Evolutionary conservation across 2,888 invertebrate species (phyloP).

Genomic region (Pyrochroa serraticornis): DNA sequence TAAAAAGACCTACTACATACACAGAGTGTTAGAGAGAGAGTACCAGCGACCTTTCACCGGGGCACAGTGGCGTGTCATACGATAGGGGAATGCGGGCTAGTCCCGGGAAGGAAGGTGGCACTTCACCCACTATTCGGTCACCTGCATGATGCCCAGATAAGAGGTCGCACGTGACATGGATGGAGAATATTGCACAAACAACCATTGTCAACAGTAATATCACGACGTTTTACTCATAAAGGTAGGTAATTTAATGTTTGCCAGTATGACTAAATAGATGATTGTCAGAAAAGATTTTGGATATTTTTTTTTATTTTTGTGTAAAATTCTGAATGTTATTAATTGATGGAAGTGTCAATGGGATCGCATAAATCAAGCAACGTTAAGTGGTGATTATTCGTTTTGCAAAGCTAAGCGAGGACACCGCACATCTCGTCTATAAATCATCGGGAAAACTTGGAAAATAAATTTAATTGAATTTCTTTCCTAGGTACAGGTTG

Average conservation of each 20-base stretch:
- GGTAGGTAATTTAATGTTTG: no score
- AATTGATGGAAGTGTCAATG: neutral
- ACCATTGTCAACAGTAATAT: no score
- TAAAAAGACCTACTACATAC: slow-evolving; percentile 34
- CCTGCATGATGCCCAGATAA: slow-evolving; percentile 36
- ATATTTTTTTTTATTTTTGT: slow-evolving; percentile 3
- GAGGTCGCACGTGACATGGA: slow-evolving; percentile 18
- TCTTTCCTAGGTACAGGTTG: slow-evolving; percentile 23
- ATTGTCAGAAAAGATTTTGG: neutral
- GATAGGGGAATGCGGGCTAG: slow-evolving; percentile 44
- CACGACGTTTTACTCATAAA: no score
- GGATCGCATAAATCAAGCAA: slow-evolving; percentile 17
- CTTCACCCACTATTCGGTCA: slow-evolving; percentile 36
- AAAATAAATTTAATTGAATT: slow-evolving; percentile 29
- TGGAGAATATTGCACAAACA: no score
- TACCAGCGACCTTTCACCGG: slow-evolving; percentile 39
- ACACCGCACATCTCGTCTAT: slow-evolving; percentile 22
- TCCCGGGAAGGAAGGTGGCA: slow-evolving; percentile 29
- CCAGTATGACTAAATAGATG: no score
- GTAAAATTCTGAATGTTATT: slow-evolving; percentile 2
- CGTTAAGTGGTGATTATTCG: slow-evolving; percentile 26
- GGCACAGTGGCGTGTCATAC: slow-evolving; percentile 39
- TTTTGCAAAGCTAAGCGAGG: slow-evolving; percentile 22
- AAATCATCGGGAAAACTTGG: slow-evolving; percentile 28
- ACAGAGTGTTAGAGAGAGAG: slow-evolving; percentile 25